A percentile compares a stretch with the other conserved stretches of the same genome.
phyloP scores from a whole-genome alignment of 2,113 vertebrate genomes.

The Channa maculata region DNA sequence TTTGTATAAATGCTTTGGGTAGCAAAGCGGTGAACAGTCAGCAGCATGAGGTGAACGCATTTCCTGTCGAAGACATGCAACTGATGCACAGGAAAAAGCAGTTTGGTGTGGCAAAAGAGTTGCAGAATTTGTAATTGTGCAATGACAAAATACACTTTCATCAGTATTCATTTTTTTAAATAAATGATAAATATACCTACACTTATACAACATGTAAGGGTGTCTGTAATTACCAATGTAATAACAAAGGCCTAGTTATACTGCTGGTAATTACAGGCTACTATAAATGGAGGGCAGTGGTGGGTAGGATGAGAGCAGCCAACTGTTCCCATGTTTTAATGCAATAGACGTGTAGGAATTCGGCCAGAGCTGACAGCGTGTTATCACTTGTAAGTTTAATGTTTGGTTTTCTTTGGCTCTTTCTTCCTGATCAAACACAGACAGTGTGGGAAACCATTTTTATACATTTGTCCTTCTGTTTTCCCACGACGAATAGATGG shows the following conservation, averaged over 20 bases:
- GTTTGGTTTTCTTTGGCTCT: conserved; percentile 23
- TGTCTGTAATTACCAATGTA: too few relatives aligned
- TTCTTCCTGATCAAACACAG: conserved; percentile 39
- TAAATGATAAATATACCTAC: too few relatives aligned
- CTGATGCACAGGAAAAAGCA: background rate
- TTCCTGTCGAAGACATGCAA: background rate
- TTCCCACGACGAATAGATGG: conserved; percentile 52
- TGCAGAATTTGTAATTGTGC: too few relatives aligned
- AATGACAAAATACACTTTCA: too few relatives aligned
- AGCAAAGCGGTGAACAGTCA: background rate
- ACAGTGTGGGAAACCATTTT: conserved; percentile 62
- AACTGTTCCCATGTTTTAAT: background rate
- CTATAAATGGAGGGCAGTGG: too few relatives aligned
- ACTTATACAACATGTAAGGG: too few relatives aligned
- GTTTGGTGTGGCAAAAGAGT: too few relatives aligned
- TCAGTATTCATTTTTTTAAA: too few relatives aligned
- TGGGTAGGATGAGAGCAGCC: background rate
- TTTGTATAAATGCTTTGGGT: background rate
- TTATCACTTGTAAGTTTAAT: background rate
- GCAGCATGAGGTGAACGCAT: background rate
- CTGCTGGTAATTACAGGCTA: background rate
- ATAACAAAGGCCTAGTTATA: too few relatives aligned
- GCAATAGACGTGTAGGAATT: background rate
- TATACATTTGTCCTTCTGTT: conserved; percentile 43
- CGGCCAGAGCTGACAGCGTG: conserved; percentile 15